Evolutionary conservation across 2,113 vertebrate species (phyloP), one percentile per base, ranked within the genome.

Genomic region (Megaceryle torquata): DNA sequence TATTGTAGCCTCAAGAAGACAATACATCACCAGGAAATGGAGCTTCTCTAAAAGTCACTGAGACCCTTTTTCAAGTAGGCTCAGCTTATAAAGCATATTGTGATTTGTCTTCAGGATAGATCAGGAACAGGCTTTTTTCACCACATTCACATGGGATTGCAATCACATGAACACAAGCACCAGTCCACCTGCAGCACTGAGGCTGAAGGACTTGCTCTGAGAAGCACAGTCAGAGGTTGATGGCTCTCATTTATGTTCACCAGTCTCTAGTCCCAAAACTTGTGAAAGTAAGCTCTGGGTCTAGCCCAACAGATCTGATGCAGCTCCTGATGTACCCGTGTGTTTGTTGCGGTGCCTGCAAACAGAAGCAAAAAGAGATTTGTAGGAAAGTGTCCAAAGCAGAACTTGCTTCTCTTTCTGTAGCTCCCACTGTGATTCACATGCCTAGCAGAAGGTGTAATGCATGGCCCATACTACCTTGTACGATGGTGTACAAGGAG

Each of bases 161-260:
- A 17, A 26, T 61, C 35, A 53, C 46, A 35, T 0, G 0, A 2
- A 15, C 0, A 0, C 25, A 60, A 81, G 9, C 43, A 71, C 8
- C 15, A 24, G 28, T 24, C 46, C 21, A 59, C 22, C 43, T 50
- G 35, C 29, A 60, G 29, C 28, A 43, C n/a, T 56, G 31, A 57
- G 48, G n/a, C n/a, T 59, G 59, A 68, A 77, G 29, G 6, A 68
- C 29, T 25, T 64, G n/a, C 44, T 69, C 20, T 25, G 50, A 77
- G 78, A 48, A 67, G 43, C 46, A 59, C 21, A 67, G 25, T 22
- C 43, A 61, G 70, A 17, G 37, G 17, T 19, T 60, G 19, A 26
- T 46, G 22, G 37, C 13, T 76, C 44, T 5, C 1, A 28, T n/a
- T 31, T 9, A 25, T 17, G 26, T 12, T 74, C 17, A 46, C 25